Conservation (phyloP, 2,113 vertebrate genomes). For the Sphyrna mokarran region DNA sequence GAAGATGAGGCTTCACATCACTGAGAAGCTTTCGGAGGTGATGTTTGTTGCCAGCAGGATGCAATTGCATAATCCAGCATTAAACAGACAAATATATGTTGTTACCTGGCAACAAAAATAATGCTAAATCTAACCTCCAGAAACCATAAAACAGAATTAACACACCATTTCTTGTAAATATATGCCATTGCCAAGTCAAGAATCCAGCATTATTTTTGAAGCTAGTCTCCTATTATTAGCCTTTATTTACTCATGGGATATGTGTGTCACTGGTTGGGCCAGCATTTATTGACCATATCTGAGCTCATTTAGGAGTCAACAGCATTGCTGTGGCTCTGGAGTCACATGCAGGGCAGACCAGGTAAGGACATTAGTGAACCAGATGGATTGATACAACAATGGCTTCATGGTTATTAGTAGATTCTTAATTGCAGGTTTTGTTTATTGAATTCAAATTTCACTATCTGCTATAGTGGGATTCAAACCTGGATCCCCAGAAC, state of each 20-base stretch:
- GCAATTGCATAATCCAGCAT: neutral
- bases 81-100: neutral
- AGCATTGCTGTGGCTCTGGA: no score
- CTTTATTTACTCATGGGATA: neutral
- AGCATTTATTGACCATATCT: no score
- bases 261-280: no score
- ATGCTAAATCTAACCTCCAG: neutral
- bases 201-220: neutral
- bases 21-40: neutral
- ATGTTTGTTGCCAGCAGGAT: neutral
- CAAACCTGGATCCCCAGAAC: no score
- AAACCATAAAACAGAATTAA: neutral
- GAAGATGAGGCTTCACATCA: neutral
- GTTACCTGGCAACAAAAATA: conserved; percentile 26
- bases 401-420: no score
- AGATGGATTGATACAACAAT: no score
- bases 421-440: no score
- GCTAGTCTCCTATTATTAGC: neutral
- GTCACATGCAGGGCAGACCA: no score
- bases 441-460: no score
- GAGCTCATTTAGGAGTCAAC: no score
- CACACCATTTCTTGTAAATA: neutral
- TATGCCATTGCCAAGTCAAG: neutral
- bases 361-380: no score
- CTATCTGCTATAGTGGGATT: no score